Evolutionary conservation across 2,888 invertebrate species (phyloP).

Genomic region (Sinotaia quadrata): DNA sequence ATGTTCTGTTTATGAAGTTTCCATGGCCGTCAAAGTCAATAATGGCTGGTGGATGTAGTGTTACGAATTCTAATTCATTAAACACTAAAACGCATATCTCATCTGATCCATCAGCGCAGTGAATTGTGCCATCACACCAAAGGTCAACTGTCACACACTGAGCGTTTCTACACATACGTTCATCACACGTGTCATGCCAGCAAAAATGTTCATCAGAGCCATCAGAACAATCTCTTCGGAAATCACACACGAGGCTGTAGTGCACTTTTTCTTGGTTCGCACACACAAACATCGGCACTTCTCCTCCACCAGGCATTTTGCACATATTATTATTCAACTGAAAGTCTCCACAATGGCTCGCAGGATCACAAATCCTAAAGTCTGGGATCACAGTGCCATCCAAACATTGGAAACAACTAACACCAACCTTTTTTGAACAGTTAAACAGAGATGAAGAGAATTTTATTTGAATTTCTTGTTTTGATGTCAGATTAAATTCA

Average conservation of each 20-base stretch:
- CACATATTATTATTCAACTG: neutral
- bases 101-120: constrained; percentile 26
- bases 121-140: constrained; percentile 18
- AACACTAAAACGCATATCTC: constrained; percentile 3
- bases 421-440: too few species aligned
- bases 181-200: neutral
- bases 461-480: neutral
- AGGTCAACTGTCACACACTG: neutral
- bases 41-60: constrained; percentile 5
- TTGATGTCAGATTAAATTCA: too few species aligned
- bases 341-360: constrained; percentile 2
- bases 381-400: constrained; percentile 12
- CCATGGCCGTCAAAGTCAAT: constrained; percentile 15
- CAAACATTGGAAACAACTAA: too few species aligned
- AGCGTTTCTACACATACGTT: constrained; percentile 3
- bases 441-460: too few species aligned
- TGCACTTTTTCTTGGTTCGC: constrained; percentile 13
- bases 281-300: constrained; percentile 16
- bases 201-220: constrained; percentile 21
- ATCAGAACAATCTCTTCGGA: constrained; percentile 18
- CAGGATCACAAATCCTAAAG: constrained; percentile 18
- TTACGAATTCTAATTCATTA: too few species aligned
- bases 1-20: neutral
- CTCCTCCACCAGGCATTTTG: neutral
- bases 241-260: constrained; percentile 23